These are phyloP conservation scores for Raja brachyura DNA, from an alignment of 2,113 vertebrate species.

Conservation along the genomic window DNA sequence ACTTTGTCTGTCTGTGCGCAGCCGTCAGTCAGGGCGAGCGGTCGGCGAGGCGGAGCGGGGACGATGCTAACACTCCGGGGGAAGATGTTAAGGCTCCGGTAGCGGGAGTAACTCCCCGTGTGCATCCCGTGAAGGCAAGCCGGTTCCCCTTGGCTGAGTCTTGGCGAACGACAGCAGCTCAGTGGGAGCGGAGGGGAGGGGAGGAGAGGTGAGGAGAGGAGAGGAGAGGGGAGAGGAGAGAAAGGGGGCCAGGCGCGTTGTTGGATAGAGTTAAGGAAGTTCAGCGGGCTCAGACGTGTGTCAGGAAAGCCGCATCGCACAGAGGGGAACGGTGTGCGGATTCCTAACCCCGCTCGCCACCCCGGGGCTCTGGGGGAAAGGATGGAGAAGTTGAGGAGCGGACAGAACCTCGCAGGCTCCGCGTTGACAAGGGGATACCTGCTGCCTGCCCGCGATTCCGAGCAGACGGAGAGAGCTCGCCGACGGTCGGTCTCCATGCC, in stretches of 20 bases:
- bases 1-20: too few relatives aligned
- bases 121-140: too few relatives aligned
- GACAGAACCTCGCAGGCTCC: background rate
- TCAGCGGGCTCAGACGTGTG: background rate
- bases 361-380: background rate
- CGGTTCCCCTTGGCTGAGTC: too few relatives aligned
- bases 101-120: too few relatives aligned
- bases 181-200: background rate
- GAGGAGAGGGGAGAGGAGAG: background rate
- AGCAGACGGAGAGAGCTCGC: conserved; percentile 33
- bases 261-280: background rate
- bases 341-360: background rate
- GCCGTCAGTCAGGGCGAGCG: too few relatives aligned
- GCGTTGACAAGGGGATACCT: background rate
- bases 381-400: background rate
- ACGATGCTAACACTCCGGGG: too few relatives aligned
- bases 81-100: too few relatives aligned
- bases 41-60: too few relatives aligned
- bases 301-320: background rate
- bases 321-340: background rate
- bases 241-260: background rate
- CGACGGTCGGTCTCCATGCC: conserved; percentile 33
- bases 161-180: too few relatives aligned
- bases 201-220: background rate
- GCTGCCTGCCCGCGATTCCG: conserved; percentile 33